phyloP scores from a whole-genome alignment of 2,888 invertebrate genomes.

The Eudemis profundana region DNA sequence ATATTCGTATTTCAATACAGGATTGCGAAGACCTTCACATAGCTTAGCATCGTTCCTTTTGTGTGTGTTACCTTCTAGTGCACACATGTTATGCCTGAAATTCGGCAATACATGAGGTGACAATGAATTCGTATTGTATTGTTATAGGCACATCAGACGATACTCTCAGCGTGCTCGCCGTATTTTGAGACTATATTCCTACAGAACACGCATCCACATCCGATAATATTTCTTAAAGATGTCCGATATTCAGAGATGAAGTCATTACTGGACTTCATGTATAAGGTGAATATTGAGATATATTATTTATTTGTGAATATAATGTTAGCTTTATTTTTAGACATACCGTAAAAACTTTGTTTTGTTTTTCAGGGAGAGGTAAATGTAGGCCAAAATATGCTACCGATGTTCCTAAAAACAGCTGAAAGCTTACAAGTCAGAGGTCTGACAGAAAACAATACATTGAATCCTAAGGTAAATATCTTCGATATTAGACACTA shows the following conservation, averaged over 20 bases:
- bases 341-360: slow-evolving; percentile 24
- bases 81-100: slow-evolving; percentile 32
- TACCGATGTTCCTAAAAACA: slow-evolving; percentile 96
- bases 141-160: slow-evolving; percentile 95
- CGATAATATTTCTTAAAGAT: slow-evolving; percentile 96
- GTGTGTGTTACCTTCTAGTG: slow-evolving; percentile 54
- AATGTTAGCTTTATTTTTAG: not conserved
- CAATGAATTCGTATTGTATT: slow-evolving; percentile 51
- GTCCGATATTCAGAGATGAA: slow-evolving; percentile 95
- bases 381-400: slow-evolving; percentile 95
- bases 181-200: slow-evolving; percentile 97
- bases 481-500: slow-evolving; percentile 3
- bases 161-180: slow-evolving; percentile 96
- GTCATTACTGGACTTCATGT: slow-evolving; percentile 96
- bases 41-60: slow-evolving; percentile 63
- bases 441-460: slow-evolving; percentile 95
- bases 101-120: slow-evolving; percentile 14
- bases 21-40: slow-evolving; percentile 72
- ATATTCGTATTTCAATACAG: slow-evolving; percentile 62
- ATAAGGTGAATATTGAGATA: slow-evolving; percentile 86
- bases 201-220: slow-evolving; percentile 95
- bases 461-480: slow-evolving; percentile 83
- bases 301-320: not conserved
- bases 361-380: slow-evolving; percentile 88
- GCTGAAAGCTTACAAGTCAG: slow-evolving; percentile 95